A percentile compares a stretch with the other conserved stretches of the same genome.
Conservation (phyloP, 2,888 invertebrate genomes). For the Pollenia labialis region DNA sequence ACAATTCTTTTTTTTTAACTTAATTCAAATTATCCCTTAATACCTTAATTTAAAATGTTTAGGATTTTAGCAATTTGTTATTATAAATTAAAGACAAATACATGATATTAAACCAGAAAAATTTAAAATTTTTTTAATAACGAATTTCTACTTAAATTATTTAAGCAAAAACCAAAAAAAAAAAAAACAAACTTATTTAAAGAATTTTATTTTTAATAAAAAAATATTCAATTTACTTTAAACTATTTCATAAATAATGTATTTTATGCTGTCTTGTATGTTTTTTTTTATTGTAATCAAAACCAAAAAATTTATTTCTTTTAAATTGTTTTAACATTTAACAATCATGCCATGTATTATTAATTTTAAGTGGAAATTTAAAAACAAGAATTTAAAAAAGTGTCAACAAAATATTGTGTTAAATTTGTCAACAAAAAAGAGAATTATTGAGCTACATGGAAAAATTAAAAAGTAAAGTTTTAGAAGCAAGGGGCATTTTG, state of each 20-base stretch:
- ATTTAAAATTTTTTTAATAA: slow-evolving; percentile 58
- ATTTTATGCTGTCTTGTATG: neutral
- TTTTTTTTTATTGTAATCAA: neutral
- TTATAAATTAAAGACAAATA: neutral
- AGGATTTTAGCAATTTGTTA: neutral
- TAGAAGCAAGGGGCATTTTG: too few relatives aligned
- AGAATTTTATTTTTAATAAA: neutral
- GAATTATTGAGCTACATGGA: neutral
- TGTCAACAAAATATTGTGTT: neutral
- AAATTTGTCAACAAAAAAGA: neutral
- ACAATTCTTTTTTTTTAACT: neutral
- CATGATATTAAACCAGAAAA: slow-evolving; percentile 11
- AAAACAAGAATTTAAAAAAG: neutral
- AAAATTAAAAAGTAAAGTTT: neutral
- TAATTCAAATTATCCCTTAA: too few relatives aligned
- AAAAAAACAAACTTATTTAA: neutral
- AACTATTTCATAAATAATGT: neutral
- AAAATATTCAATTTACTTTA: slow-evolving; percentile 14
- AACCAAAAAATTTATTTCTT: slow-evolving; percentile 1
- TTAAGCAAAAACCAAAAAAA: slow-evolving; percentile 41
- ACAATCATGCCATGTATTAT: slow-evolving; percentile 57
- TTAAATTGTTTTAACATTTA: slow-evolving; percentile 20
- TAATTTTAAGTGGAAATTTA: slow-evolving; percentile 53
- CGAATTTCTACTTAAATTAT: slow-evolving; percentile 61
- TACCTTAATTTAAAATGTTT: neutral